A percentile compares a stretch with the other conserved stretches of the same genome.
These are phyloP conservation scores for Bombus vancouverensis DNA, from an alignment of 1,140 invertebrate genomes.

Conservation along the genomic window DNA sequence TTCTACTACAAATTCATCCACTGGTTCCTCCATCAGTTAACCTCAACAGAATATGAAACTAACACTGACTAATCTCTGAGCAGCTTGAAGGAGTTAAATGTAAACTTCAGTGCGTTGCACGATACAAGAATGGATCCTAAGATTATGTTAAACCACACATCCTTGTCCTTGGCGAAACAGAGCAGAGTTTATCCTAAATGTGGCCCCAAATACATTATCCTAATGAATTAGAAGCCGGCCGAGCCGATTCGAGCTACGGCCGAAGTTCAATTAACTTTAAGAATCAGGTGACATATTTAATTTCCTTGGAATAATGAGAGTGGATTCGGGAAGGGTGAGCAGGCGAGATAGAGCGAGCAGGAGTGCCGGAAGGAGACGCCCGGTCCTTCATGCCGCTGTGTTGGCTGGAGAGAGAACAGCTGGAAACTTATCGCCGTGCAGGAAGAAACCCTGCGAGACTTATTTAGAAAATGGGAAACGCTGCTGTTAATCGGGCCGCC, in stretches of 20 bases:
- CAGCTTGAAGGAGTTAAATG: background rate
- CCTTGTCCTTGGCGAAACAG: background rate
- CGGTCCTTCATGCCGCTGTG: conserved; percentile 49
- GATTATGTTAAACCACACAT: background rate
- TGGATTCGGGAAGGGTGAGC: conserved; percentile 67
- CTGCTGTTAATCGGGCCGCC: conserved; percentile 41
- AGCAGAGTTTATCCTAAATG: background rate
- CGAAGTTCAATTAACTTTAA: conserved; percentile 79
- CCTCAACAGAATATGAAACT: background rate
- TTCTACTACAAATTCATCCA: too few species aligned
- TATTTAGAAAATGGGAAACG: conserved; percentile 66
- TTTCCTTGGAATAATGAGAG: conserved; percentile 79
- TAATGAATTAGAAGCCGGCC: conserved; percentile 77
- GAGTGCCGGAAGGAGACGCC: conserved; percentile 75
- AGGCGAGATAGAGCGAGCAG: conserved; percentile 69
- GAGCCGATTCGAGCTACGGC: conserved; percentile 63
- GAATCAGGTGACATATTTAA: conserved; percentile 80
- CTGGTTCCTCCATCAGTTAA: too few species aligned
- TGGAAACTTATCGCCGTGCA: conserved; percentile 71
- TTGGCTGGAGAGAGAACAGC: conserved; percentile 61
- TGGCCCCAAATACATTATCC: conserved; percentile 69
- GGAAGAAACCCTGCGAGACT: conserved; percentile 39
- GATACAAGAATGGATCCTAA: too few species aligned
- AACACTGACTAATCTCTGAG: background rate
- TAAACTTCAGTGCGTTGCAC: background rate